These are phyloP conservation scores for Cossypha caffra DNA, from an alignment of 2,797 vertebrate genomes.

Conservation along the genomic window DNA sequence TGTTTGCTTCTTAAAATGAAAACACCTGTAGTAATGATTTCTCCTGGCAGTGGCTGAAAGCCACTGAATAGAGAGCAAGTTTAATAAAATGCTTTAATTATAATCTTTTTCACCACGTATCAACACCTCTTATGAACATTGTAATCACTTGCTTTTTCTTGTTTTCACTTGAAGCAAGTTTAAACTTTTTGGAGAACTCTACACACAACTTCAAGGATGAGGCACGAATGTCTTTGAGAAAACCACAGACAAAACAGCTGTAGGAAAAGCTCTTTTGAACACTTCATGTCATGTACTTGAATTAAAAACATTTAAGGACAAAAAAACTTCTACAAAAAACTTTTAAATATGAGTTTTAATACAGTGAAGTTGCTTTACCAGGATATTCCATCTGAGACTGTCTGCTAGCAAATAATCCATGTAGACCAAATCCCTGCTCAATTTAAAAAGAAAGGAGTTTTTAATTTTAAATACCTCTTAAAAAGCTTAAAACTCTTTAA, in stretches of 20 bases:
- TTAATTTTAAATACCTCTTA: not conserved
- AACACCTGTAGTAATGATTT: slow-evolving; percentile 41
- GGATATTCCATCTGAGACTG: not conserved
- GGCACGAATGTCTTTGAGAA: not conserved
- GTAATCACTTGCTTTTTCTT: slow-evolving; percentile 33
- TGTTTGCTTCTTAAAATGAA: slow-evolving; percentile 6
- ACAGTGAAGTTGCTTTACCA: not conserved
- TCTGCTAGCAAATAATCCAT: not conserved
- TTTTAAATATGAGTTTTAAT: not conserved
- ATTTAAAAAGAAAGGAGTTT: not conserved
- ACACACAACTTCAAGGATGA: not conserved
- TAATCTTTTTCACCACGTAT: not conserved
- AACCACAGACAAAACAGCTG: not conserved
- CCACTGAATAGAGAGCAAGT: not conserved
- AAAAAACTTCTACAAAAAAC: not conserved
- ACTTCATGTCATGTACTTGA: not conserved
- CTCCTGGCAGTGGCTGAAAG: slow-evolving; percentile 29
- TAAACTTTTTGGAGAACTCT: slow-evolving; percentile 14
- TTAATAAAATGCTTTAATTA: slow-evolving; percentile 49
- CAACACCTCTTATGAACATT: not conserved
- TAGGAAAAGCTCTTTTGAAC: not conserved
- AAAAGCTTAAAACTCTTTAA: not conserved
- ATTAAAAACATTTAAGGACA: not conserved
- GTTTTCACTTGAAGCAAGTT: slow-evolving; percentile 46
- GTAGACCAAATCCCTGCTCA: not conserved